A percentile compares a stretch with the other conserved stretches of the same genome.
phyloP scores from a whole-genome alignment of 1,140 invertebrate genomes.

The Drosophila kanapiae region DNA sequence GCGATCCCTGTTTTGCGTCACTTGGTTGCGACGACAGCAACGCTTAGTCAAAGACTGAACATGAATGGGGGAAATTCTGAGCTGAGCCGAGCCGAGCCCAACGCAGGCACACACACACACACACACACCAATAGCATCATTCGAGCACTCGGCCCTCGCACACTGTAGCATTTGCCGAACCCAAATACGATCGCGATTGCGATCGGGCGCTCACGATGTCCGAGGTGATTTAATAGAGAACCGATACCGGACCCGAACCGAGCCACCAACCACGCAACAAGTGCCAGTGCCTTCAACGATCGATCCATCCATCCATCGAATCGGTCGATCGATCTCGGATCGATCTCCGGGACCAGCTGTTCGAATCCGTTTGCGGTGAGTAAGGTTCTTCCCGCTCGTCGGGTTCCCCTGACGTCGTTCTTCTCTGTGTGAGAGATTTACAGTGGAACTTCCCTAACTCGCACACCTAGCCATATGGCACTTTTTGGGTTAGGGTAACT shows the following conservation, averaged over 20 bases:
- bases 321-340: constrained; percentile 41
- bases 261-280: constrained; percentile 71
- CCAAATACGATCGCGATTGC: constrained; percentile 45
- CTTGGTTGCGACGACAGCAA: constrained; percentile 67
- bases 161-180: constrained; percentile 10
- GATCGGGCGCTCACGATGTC: constrained; percentile 48
- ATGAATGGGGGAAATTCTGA: constrained; percentile 75
- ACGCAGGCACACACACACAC: constrained; percentile 29
- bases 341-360: constrained; percentile 68
- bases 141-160: constrained; percentile 34
- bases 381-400: constrained; percentile 53
- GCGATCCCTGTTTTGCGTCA: constrained; percentile 36
- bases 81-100: constrained; percentile 55
- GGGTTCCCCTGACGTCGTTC: constrained; percentile 22
- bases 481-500: not conserved
- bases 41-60: constrained; percentile 79
- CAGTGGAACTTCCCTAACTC: constrained; percentile 17
- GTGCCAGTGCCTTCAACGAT: constrained; percentile 48
- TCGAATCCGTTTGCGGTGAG: constrained; percentile 75
- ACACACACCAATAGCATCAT: not conserved
- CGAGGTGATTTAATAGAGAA: constrained; percentile 70
- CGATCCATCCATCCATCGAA: constrained; percentile 29
- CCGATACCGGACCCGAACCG: constrained; percentile 17
- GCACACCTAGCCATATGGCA: not conserved
- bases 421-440: constrained; percentile 24